Evolutionary conservation across 2,113 vertebrate genomes (phyloP).

Genomic region (Forbesichthys papilliferus): DNA sequence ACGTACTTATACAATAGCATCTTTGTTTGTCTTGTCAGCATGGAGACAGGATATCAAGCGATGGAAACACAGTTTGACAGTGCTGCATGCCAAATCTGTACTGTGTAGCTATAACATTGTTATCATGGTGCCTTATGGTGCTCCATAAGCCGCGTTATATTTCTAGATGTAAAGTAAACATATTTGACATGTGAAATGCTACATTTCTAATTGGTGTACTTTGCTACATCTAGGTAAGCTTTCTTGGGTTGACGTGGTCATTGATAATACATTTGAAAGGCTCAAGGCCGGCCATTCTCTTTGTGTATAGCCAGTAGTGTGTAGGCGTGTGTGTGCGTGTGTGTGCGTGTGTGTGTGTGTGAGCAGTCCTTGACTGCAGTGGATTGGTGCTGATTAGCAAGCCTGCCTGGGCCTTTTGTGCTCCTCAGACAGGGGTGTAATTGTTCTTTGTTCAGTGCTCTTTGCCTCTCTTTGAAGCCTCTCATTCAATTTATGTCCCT

Average conservation of each 20-base stretch:
- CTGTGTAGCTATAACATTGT: too few species aligned
- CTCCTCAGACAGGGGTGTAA: conserved; percentile 63
- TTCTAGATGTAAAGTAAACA: too few species aligned
- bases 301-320: conserved; percentile 42
- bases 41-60: neutral
- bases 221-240: conserved; percentile 5
- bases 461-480: conserved; percentile 69
- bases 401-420: conserved; percentile 67
- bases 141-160: too few species aligned
- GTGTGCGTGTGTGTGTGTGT: conserved; percentile 25
- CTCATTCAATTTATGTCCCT: conserved; percentile 64
- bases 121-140: too few species aligned
- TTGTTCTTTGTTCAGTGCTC: conserved; percentile 68
- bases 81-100: conserved; percentile 5
- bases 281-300: conserved; percentile 38
- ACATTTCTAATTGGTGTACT: too few species aligned
- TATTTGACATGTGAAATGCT: too few species aligned
- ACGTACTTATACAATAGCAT: neutral
- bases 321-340: conserved; percentile 12
- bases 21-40: neutral
- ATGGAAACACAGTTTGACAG: neutral
- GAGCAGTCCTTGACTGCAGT: conserved; percentile 60
- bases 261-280: conserved; percentile 48
- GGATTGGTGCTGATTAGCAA: conserved; percentile 68
- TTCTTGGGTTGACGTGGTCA: conserved; percentile 26